Conservation (phyloP, 2,888 invertebrate genomes). For the Hydraecia micacea region DNA sequence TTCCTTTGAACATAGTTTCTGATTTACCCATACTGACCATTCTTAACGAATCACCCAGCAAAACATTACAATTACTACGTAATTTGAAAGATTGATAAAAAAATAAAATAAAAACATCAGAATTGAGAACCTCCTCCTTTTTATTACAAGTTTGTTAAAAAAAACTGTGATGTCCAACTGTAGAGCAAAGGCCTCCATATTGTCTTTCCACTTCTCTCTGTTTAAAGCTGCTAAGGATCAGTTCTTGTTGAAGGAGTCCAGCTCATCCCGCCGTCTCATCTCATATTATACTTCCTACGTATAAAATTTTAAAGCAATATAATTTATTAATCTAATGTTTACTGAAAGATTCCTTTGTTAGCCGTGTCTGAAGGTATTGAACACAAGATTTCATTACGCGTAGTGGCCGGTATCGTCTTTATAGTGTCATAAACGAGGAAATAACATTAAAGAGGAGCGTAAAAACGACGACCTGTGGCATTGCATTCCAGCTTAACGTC, state of each 20-base stretch:
- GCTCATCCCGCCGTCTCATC: too few species aligned
- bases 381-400: slow-evolving; percentile 90
- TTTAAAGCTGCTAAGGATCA: too few species aligned
- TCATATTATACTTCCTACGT: not conserved
- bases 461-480: slow-evolving; percentile 90
- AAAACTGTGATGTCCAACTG: too few species aligned
- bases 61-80: not conserved
- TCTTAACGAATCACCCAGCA: not conserved
- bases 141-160: too few species aligned
- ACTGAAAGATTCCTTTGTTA: slow-evolving; percentile 63
- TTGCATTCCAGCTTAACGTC: slow-evolving; percentile 82
- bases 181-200: too few species aligned
- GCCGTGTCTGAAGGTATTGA: slow-evolving; percentile 83
- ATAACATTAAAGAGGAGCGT: slow-evolving; percentile 88
- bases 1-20: not conserved
- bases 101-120: too few species aligned
- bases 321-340: slow-evolving; percentile 38
- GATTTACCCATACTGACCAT: not conserved
- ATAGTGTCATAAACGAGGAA: slow-evolving; percentile 89
- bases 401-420: slow-evolving; percentile 89
- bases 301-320: slow-evolving; percentile 33
- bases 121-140: too few species aligned
- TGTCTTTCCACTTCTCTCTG: too few species aligned
- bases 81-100: not conserved
- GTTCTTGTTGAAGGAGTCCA: too few species aligned